Conservation (phyloP, 1,140 invertebrate genomes). For the Bombus breviceps region DNA sequence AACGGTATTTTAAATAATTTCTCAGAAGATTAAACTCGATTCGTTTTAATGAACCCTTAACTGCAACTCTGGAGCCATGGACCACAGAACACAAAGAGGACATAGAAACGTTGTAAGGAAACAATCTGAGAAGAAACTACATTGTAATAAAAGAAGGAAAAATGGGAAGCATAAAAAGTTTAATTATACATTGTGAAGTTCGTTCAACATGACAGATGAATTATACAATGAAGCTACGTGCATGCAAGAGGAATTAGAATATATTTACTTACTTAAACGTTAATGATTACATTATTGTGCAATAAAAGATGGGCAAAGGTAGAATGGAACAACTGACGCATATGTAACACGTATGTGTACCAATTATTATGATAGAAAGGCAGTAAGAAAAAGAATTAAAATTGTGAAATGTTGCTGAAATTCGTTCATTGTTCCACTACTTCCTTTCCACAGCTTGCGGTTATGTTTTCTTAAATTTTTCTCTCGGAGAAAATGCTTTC, state of each 20-base stretch:
- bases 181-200: neutral
- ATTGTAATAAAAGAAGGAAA: neutral
- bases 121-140: too few relatives aligned
- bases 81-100: too few relatives aligned
- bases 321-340: neutral
- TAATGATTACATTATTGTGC: neutral
- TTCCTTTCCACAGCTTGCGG: neutral
- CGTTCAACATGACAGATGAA: neutral
- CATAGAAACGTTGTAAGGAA: too few relatives aligned
- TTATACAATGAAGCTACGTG: neutral
- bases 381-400: neutral
- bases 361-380: neutral
- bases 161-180: neutral
- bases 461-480: neutral
- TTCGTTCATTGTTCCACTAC: too few relatives aligned
- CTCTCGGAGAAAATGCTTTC: too few relatives aligned
- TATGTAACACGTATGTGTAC: neutral
- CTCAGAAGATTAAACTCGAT: neutral
- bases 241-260: neutral
- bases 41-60: neutral
- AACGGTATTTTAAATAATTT: neutral
- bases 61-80: too few relatives aligned
- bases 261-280: neutral
- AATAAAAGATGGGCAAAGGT: neutral
- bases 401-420: neutral